Conservation (phyloP, 2,113 vertebrate genomes). For the Zosterops japonicus region DNA sequence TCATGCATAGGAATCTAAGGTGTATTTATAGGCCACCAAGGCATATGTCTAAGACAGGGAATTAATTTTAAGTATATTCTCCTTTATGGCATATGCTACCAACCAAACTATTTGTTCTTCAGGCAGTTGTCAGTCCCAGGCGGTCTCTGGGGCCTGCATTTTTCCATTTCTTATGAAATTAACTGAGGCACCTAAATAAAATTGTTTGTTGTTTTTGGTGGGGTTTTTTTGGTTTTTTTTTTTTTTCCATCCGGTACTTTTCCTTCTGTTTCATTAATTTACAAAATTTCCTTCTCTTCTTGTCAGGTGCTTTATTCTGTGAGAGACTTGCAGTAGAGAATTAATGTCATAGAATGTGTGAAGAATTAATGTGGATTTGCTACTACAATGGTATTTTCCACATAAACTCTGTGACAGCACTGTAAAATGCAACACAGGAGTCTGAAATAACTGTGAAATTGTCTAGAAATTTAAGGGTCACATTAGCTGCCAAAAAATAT, state of each 20-base stretch:
- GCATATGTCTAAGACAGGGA: neutral
- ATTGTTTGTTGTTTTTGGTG: neutral
- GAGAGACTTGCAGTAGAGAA: neutral
- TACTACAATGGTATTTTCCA: neutral
- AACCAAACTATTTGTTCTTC: neutral
- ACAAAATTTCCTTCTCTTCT: neutral
- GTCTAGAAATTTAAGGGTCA: neutral
- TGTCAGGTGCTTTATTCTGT: neutral
- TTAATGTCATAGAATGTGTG: neutral
- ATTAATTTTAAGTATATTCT: neutral
- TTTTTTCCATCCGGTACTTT: neutral
- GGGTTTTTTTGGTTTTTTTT: too few species aligned
- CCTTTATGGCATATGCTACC: neutral
- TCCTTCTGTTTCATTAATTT: neutral
- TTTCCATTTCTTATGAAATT: neutral
- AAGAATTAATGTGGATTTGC: slow-evolving; percentile 6
- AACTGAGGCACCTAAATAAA: neutral
- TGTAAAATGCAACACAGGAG: neutral
- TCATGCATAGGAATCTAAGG: neutral
- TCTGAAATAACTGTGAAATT: neutral
- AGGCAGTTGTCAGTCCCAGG: neutral
- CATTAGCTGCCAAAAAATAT: neutral
- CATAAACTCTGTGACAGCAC: neutral
- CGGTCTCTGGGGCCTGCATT: neutral
- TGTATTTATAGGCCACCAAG: neutral